phyloP scores from a whole-genome alignment of 2,888 invertebrate species.

The Nipponacmea schrenckii region DNA sequence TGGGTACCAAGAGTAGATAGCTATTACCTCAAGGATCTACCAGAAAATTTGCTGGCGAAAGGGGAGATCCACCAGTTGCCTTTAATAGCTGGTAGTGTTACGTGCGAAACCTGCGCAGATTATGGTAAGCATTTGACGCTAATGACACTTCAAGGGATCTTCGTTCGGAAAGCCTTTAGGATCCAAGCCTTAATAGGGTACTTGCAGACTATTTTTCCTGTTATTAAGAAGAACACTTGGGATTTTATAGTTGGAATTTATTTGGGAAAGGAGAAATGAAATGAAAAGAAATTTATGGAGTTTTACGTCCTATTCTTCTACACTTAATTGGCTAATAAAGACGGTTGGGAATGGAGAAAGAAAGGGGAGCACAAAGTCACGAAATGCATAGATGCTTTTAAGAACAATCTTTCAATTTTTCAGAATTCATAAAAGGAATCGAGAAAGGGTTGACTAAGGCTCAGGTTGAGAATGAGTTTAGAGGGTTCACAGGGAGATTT shows the following conservation, averaged over 20 bases:
- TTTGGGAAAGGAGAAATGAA: no score
- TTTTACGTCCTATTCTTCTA: no score
- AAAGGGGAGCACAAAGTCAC: no score
- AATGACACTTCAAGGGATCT: no score
- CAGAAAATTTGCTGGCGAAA: constrained; percentile 52
- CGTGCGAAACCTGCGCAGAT: constrained; percentile 1
- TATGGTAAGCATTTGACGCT: constrained; percentile 3
- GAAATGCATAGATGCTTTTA: no score
- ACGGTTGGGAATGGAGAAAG: no score
- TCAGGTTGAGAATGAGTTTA: not conserved
- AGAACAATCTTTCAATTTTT: not conserved
- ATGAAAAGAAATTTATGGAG: no score
- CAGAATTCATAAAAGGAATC: not conserved
- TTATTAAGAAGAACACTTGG: no score
- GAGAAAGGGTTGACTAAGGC: not conserved
- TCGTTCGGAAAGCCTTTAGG: no score
- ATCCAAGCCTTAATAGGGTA: not conserved
- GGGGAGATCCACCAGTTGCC: constrained; percentile 40
- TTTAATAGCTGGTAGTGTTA: constrained; percentile 11
- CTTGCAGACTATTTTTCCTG: not conserved
- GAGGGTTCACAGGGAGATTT: not conserved
- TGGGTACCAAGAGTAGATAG: constrained; percentile 64
- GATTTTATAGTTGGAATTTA: no score
- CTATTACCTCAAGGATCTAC: constrained; percentile 57
- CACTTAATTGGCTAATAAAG: no score